Base-by-base conservation (phyloP, 2,113 vertebrate species). In the Sturnus vulgaris region DNA sequence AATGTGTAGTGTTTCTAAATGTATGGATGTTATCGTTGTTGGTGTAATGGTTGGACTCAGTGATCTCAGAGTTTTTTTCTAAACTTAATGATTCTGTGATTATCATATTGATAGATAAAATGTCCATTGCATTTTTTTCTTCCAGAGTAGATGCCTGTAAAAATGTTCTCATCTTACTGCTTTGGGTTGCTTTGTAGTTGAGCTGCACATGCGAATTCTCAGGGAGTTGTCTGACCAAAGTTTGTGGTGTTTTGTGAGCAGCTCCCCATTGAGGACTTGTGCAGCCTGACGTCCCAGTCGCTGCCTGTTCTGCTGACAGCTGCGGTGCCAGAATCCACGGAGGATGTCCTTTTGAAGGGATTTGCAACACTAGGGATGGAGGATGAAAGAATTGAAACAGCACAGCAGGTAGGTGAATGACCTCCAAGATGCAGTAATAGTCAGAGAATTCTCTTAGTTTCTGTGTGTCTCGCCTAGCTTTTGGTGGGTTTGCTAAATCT, bases 231-330 rank as follows among this genome's bases (percentile, higher is more conserved):
- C 84, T 95, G 65, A 95, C 49, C 85, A 19, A 88, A 47, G n/a
- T 61, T 47, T 47, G 50, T 84, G 42, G 25, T 22, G 55, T 60
- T 94, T 83, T 77, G 60, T 79, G 77, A 82, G 64, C 97, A 99
- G 99, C 98, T 99, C 83, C 99, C 99, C 50, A 98, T 99, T 65
- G 99, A 99, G 96, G 99, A 99, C 91, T 84, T 99, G 90, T 98
- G 99, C 96, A 99, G 98, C 92, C 97, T 99, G 16, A 98, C 99
- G 0, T 98, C 98, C 11, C 98, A 98, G n/a, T 98, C 98, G 0
- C 89, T 99, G 47, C 97, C 98, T 46, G 93, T 98, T 13, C 81
- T 98, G 1, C 97, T 99, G 93, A 92, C 97, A 7, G 97, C 98
- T 33, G 88, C 98, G 0, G 97, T 99, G 35, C 99, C 99, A 6